Evolutionary conservation across 1,140 invertebrate genomes (phyloP).

Genomic region (Drosophila repletoides): DNA sequence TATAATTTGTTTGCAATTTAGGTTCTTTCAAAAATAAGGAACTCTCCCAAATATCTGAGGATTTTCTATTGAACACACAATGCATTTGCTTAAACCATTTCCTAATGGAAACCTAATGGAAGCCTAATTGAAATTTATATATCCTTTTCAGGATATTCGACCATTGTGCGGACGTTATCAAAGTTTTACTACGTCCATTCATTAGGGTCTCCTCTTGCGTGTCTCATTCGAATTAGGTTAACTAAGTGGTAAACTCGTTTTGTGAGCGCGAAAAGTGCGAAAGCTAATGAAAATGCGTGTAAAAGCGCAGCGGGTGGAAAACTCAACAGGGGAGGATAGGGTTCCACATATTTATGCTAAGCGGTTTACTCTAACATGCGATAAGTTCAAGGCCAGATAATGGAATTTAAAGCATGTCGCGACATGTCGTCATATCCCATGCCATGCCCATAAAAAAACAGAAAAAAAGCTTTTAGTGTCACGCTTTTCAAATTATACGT

Average conservation of each 20-base stretch:
- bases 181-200: constrained; percentile 64
- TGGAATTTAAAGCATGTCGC: constrained; percentile 19
- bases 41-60: too few species aligned
- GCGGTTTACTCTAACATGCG: constrained; percentile 4
- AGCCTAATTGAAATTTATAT: neutral
- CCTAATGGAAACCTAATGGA: neutral
- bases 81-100: neutral
- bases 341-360: constrained; percentile 24
- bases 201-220: constrained; percentile 56
- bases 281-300: constrained; percentile 64
- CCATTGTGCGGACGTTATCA: constrained; percentile 27
- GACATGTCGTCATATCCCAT: neutral
- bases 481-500: constrained; percentile 50
- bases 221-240: constrained; percentile 67
- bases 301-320: constrained; percentile 34
- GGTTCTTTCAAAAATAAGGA: too few species aligned
- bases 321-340: neutral
- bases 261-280: constrained; percentile 47
- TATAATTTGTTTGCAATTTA: too few species aligned
- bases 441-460: neutral
- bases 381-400: constrained; percentile 66
- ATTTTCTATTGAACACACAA: too few species aligned
- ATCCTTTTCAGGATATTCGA: neutral
- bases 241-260: constrained; percentile 66
- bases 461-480: constrained; percentile 35